A percentile compares a stretch with the other conserved stretches of the same genome.
Conservation (phyloP, 1,140 invertebrate genomes). For the Coptotermes formosanus region DNA sequence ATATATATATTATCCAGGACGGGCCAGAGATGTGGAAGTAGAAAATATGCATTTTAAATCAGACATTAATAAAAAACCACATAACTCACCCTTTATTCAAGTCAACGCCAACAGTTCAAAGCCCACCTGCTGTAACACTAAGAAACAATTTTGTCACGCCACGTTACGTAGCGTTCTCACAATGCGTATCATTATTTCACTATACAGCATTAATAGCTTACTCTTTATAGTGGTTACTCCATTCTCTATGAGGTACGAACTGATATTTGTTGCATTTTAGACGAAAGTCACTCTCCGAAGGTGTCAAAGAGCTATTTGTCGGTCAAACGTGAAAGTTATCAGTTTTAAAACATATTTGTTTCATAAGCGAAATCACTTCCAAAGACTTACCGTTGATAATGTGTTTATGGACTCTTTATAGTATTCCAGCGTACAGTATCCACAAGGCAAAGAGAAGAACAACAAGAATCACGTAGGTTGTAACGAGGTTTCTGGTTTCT, state of each 20-base stretch:
- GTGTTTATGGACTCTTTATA: slow-evolving; percentile 38
- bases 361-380: not conserved
- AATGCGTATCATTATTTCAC: too few species aligned
- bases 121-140: too few species aligned
- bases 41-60: not conserved
- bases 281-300: too few species aligned
- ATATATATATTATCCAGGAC: not conserved
- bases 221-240: too few species aligned
- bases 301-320: too few species aligned
- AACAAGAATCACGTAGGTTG: slow-evolving; percentile 53
- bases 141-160: too few species aligned
- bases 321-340: too few species aligned
- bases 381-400: not conserved
- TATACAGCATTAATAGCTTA: too few species aligned
- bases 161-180: too few species aligned
- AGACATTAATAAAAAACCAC: not conserved
- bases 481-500: slow-evolving; percentile 51
- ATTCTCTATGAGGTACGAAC: too few species aligned
- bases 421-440: slow-evolving; percentile 50
- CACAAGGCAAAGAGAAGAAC: slow-evolving; percentile 50
- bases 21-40: not conserved
- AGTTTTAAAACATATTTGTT: too few species aligned
- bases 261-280: too few species aligned
- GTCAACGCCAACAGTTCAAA: not conserved
- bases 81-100: not conserved